Conservation (phyloP, 2,797 vertebrate species). For the Syngnathus acus region DNA sequence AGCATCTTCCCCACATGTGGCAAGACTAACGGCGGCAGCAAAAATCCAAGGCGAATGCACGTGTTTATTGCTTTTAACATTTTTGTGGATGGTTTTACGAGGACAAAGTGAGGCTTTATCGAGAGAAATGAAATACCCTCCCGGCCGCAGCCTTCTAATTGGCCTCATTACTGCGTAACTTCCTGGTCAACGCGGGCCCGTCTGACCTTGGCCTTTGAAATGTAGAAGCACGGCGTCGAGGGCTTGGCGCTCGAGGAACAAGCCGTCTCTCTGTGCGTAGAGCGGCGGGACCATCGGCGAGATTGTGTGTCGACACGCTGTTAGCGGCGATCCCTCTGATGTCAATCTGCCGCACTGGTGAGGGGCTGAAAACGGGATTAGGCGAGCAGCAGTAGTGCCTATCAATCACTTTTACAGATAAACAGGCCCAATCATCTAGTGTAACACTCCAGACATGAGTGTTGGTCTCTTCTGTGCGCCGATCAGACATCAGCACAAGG, state of each 20-base stretch:
- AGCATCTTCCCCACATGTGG: background rate
- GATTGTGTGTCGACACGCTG: slow-evolving; percentile 13
- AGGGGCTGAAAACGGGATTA: background rate
- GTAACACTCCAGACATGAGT: background rate
- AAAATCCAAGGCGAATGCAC: slow-evolving; percentile 16
- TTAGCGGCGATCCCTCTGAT: slow-evolving; percentile 1
- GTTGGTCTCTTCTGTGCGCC: background rate
- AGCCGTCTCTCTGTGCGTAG: slow-evolving; percentile 45
- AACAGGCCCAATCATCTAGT: background rate
- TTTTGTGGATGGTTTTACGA: slow-evolving; percentile 30
- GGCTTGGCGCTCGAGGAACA: slow-evolving; percentile 41
- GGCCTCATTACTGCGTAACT: slow-evolving; percentile 66
- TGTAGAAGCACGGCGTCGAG: slow-evolving; percentile 47
- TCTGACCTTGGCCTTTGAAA: slow-evolving; percentile 73
- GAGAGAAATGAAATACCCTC: slow-evolving; percentile 46
- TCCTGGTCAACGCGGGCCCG: slow-evolving; percentile 54
- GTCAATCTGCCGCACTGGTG: background rate
- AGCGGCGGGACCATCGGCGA: slow-evolving; percentile 8
- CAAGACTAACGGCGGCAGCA: background rate
- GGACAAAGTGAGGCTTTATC: slow-evolving; percentile 55
- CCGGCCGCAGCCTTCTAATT: slow-evolving; percentile 62
- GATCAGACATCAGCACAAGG: background rate
- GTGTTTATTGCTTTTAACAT: slow-evolving; percentile 37
- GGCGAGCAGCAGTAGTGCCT: background rate
- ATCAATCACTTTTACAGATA: slow-evolving; percentile 2